These are phyloP conservation scores for Myrmecophaga tridactyla DNA, from an alignment of 2,113 vertebrate species.

Conservation along the genomic window DNA sequence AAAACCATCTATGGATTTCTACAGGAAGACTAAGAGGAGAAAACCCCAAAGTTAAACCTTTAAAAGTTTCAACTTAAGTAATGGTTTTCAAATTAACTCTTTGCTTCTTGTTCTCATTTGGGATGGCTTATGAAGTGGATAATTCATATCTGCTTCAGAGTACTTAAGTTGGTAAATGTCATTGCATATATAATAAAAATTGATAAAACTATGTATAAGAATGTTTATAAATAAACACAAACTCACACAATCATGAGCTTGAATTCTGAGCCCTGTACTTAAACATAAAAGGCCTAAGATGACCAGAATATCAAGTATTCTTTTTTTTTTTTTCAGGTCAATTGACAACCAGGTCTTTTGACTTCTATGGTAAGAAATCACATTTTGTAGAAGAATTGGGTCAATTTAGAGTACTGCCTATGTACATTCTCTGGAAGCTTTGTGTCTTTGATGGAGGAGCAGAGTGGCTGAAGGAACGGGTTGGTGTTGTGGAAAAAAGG, in stretches of 20 bases:
- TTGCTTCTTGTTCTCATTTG: constrained; percentile 1
- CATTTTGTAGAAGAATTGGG: not conserved
- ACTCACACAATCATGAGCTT: not conserved
- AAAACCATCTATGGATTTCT: not conserved
- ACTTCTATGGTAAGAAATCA: not conserved
- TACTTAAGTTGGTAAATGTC: not conserved
- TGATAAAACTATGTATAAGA: not conserved
- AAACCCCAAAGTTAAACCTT: not conserved
- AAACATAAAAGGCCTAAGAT: not conserved
- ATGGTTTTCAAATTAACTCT: not conserved
- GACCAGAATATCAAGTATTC: not conserved
- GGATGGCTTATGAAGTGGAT: not conserved
- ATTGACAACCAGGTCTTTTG: not conserved
- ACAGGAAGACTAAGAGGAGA: not conserved
- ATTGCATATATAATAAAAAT: not conserved
- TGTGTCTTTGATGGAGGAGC: not conserved
- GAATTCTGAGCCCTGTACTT: not conserved
- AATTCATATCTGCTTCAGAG: not conserved
- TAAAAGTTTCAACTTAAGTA: not conserved
- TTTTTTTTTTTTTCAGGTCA: not conserved
- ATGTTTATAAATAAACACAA: not conserved
- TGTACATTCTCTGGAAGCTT: not conserved
- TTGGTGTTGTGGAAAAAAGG: not conserved
- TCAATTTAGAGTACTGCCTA: not conserved
- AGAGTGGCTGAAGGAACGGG: not conserved